Percentiles rank a stretch among this genome's conserved stretches.
Conservation (phyloP, 2,888 invertebrate species). For the Cryptus armator region DNA sequence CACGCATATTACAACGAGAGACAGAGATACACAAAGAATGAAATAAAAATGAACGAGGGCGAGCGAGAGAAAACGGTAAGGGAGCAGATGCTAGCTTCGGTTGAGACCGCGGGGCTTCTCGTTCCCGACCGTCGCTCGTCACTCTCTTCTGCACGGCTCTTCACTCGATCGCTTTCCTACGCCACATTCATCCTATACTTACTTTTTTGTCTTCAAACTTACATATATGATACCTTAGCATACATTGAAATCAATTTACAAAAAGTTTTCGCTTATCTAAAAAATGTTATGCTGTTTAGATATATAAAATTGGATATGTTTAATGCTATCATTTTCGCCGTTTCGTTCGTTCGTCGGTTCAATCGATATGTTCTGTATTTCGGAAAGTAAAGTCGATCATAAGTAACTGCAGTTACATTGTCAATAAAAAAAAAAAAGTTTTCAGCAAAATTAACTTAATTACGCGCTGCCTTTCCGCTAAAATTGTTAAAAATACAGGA, state of each 20-base stretch:
- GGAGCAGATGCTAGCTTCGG: slow-evolving; percentile 67
- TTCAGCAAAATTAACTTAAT: no score
- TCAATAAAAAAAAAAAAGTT: no score
- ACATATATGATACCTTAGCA: slow-evolving; percentile 29
- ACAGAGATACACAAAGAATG: slow-evolving; percentile 51
- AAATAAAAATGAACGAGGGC: slow-evolving; percentile 48
- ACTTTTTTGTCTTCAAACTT: slow-evolving; percentile 25
- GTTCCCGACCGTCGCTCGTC: slow-evolving; percentile 69
- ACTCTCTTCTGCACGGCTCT: slow-evolving; percentile 60
- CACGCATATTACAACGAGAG: slow-evolving; percentile 81
- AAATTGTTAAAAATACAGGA: no score
- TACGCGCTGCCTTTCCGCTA: no score
- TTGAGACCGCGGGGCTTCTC: slow-evolving; percentile 59
- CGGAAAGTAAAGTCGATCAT: no score
- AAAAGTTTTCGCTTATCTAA: no score
- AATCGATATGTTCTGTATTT: no score
- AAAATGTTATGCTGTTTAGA: no score
- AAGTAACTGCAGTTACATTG: no score
- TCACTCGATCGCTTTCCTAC: slow-evolving; percentile 42
- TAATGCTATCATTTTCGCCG: no score
- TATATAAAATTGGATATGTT: no score
- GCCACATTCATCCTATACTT: slow-evolving; percentile 28
- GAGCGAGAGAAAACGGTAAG: slow-evolving; percentile 57
- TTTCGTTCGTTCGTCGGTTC: no score
- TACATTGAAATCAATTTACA: neutral